Evolutionary conservation across 2,113 vertebrate genomes (phyloP).

Genomic region (Formicarius rufipectus): DNA sequence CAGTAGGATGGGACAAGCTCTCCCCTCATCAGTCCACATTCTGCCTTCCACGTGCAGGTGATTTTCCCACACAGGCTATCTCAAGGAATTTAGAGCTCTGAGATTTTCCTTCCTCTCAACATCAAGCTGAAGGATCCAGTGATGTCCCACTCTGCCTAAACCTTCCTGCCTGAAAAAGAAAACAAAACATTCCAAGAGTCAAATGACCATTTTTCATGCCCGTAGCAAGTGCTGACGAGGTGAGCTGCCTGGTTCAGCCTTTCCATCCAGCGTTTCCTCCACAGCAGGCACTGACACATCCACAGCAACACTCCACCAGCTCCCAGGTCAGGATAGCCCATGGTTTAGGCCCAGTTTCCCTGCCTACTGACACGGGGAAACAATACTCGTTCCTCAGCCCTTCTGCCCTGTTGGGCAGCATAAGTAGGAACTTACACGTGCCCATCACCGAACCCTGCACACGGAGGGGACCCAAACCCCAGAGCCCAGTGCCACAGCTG

Average conservation of each 20-base stretch:
- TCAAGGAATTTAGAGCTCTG: neutral
- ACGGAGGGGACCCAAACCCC: neutral
- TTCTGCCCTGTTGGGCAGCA: rapidly evolving
- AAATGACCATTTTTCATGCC: neutral
- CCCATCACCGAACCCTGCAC: neutral
- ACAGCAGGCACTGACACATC: neutral
- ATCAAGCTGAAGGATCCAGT: neutral
- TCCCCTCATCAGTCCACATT: neutral
- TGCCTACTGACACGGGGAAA: neutral
- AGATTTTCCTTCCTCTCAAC: neutral
- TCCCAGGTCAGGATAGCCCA: neutral
- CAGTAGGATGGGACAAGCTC: neutral
- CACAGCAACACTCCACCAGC: neutral
- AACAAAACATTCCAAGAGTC: neutral
- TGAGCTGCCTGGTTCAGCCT: neutral
- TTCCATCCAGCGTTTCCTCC: neutral
- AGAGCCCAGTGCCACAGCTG: neutral
- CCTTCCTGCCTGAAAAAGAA: neutral
- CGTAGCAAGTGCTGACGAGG: neutral
- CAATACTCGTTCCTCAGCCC: neutral
- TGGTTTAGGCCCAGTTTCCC: neutral
- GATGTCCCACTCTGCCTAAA: neutral
- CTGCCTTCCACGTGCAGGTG: neutral
- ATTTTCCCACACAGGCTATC: neutral
- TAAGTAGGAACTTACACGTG: no score